Base-by-base conservation (phyloP, 1,140 invertebrate genomes). In the Calephelis nemesis region DNA sequence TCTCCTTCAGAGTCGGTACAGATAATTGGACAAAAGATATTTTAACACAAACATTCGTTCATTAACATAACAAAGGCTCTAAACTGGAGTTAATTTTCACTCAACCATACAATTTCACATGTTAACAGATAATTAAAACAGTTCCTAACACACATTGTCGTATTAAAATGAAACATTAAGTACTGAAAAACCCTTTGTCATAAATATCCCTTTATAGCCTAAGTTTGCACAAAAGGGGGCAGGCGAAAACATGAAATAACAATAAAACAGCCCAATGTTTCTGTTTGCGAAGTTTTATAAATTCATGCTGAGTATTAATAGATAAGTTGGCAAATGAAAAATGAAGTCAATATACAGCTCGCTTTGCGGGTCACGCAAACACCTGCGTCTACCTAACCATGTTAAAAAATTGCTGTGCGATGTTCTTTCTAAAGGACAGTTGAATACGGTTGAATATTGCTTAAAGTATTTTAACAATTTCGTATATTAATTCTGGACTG, bases 241-340 rank as follows among this genome's bases (percentile, higher is more conserved):
- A 70, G 60, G 62, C 63, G 65, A 68, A 69, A 66, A 72, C 67
- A 69, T 48, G 63, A 47, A 70, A 72, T 66, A 63, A 69, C 65
- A 70, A 71, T 71, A 74, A 70, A 76, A 67, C 47, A 60, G 70
- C 49, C 52, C 54, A 68, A 66, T 30, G 64, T 66, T 66, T 69
- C 65, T 65, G 63, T 69, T 65, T 65, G 71, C 50, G 58, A 65
- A 69, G 64, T 70, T 63, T 74, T 63, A 72, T 74, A 73, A 68
- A 76, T 74, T 70, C 67, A 71, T 76, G 65, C 65, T 65, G 60
- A 68, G 68, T 72, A 73, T 74, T 76, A 74, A 76, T 71, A 74
- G 72, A 76, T 74, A 76, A 73, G 63, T 65, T 50, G 63, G 62
- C 68, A 67, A 65, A 65, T 69, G 68, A 73, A 74, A 68, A 68